These are phyloP conservation scores for Incurvaria masculella DNA, from an alignment of 2,888 invertebrate species.

Conservation along the genomic window DNA sequence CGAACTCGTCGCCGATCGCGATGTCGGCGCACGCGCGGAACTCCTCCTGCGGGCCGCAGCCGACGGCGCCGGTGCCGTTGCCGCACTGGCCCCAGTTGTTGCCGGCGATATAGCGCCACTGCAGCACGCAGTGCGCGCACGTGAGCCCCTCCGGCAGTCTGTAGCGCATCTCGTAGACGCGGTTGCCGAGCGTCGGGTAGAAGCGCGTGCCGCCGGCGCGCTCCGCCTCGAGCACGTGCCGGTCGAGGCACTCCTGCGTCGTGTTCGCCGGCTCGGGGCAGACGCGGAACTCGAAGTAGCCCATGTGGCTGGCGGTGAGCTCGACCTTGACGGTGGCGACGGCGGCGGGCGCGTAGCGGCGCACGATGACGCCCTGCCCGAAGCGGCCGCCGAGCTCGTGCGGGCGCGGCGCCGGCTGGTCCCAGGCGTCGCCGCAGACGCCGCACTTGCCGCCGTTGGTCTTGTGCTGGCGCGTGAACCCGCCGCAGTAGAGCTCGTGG, in stretches of 20 bases:
- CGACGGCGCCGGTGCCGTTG: constrained; percentile 73
- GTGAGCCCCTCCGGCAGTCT: constrained; percentile 61
- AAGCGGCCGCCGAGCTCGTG: constrained; percentile 84
- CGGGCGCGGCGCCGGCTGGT: constrained; percentile 63
- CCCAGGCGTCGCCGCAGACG: constrained; percentile 85
- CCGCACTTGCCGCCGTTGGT: constrained; percentile 82
- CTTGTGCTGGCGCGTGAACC: constrained; percentile 80
- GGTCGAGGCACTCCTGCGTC: constrained; percentile 74
- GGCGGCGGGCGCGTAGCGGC: constrained; percentile 69
- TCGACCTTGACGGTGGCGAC: constrained; percentile 73
- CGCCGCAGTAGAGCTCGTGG: constrained; percentile 85
- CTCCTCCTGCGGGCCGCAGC: constrained; percentile 87
- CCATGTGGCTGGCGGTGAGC: constrained; percentile 84
- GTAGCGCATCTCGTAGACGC: constrained; percentile 73
- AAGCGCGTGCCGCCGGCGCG: constrained; percentile 53
- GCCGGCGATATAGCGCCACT: constrained; percentile 86
- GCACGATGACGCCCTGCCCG: constrained; percentile 76
- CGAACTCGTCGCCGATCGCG: constrained; percentile 59
- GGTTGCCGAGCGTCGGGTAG: constrained; percentile 75
- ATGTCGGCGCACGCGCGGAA: constrained; percentile 85
- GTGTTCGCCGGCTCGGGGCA: constrained; percentile 72
- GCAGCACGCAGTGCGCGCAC: constrained; percentile 80
- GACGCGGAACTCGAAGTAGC: constrained; percentile 81
- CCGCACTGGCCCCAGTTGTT: constrained; percentile 80
- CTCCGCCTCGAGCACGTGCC: constrained; percentile 56